phyloP scores from a whole-genome alignment of 2,888 invertebrate species.

The Homarus gammarus region DNA sequence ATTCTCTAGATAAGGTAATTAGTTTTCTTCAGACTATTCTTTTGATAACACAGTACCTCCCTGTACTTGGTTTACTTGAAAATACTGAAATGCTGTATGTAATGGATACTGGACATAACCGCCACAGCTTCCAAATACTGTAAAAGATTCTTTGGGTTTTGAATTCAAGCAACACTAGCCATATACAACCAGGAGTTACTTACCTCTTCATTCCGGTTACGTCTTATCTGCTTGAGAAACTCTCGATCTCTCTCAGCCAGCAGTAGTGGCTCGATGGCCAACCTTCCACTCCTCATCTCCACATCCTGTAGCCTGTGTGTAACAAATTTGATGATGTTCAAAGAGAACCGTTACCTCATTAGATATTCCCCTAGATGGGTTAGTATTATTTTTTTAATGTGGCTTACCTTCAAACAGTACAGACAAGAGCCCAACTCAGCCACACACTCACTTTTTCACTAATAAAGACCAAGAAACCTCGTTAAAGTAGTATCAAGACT shows the following conservation, averaged over 20 bases:
- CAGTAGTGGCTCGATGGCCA: constrained; percentile 88
- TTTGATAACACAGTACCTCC: no score
- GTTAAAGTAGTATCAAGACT: not conserved
- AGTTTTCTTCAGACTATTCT: no score
- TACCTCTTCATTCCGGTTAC: constrained; percentile 79
- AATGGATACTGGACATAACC: no score
- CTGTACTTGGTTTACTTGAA: no score
- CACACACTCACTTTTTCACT: no score
- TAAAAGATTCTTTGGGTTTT: no score
- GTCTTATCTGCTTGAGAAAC: constrained; percentile 80
- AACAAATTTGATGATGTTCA: not conserved
- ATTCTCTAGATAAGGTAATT: no score
- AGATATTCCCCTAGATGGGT: not conserved
- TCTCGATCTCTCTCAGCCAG: constrained; percentile 91
- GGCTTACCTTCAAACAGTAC: not conserved
- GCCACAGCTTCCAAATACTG: no score
- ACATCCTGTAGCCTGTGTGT: constrained; percentile 81
- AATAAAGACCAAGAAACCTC: not conserved
- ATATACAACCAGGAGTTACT: no score
- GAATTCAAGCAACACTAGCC: no score
- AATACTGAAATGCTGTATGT: no score
- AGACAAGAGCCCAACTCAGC: not conserved
- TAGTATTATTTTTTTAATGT: not conserved
- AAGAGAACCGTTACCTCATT: not conserved
- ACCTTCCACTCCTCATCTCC: constrained; percentile 88